Base-by-base conservation (phyloP, 2,113 vertebrate species). In the Buteo buteo region DNA sequence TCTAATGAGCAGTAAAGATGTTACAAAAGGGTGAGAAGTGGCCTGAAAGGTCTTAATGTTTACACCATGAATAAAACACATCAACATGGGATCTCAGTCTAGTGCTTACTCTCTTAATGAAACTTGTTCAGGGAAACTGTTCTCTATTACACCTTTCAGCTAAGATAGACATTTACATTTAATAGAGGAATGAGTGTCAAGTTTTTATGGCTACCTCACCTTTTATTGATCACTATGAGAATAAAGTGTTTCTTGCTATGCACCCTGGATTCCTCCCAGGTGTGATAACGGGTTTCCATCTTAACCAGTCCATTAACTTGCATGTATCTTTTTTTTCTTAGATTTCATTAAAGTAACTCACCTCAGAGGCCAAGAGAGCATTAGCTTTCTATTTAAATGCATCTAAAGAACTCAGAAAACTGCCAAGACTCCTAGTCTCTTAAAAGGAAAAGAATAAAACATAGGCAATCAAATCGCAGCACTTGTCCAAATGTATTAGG, bases 381-480 rank as follows among this genome's bases (percentile, higher is more conserved):
- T 73, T 86, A 74, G 22, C 42, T 94, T 87, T 87, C 55, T 94
- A 36, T 93, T 95, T 91, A 96, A 83, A 84, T 78, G 45, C 83
- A 66, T 84, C 50, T 86, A 6, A 93, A 84, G 50, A 89, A 62
- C 55, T 84, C 69, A 54, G 69, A 58, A 93, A 93, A 50, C 77
- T 94, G 59, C 64, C 50, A 84, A 66, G 25, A 25, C 10, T 80
- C 21, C 36, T n/a, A 14, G 36, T 52, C 20, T 82, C 26, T 72
- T 77, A 34, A 70, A 81, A 86, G 40, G 40, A 81, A 76, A 83
- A 84, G 40, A 86, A 44, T 66, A 57, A 96, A 91, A 61, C 55
- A 52, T 40, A 88, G 54, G 58, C 54, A 87, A 70, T 94, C 58
- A 69, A 89, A 91, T 95, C 69, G 34, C 34, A 86, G 71, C 40